Percentiles rank a stretch among this genome's conserved stretches.
Evolutionary conservation across 2,113 vertebrate genomes (phyloP).

Genomic region (Datnioides undecimradiatus): DNA sequence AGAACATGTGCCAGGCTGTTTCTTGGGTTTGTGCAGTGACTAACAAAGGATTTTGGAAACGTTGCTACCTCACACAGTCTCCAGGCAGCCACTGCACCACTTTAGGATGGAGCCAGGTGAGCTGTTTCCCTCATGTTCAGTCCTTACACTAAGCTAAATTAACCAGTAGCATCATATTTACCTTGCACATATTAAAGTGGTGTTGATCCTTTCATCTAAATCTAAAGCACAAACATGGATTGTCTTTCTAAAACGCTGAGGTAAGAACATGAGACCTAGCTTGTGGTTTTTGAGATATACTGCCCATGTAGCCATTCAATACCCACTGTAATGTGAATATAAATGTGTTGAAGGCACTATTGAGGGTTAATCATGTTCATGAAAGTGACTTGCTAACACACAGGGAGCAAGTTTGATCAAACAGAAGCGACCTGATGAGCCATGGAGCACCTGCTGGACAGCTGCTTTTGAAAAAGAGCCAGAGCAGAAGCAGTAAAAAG

Average conservation of each 20-base stretch:
- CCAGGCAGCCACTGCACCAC: not conserved
- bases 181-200: not conserved
- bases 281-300: not conserved
- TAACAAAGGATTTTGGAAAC: too few relatives aligned
- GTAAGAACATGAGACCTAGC: not conserved
- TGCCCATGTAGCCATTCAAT: not conserved
- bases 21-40: too few relatives aligned
- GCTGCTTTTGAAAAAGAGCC: slow-evolving; percentile 47
- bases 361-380: not conserved
- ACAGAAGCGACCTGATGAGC: slow-evolving; percentile 38
- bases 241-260: not conserved
- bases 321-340: not conserved
- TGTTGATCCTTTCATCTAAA: not conserved
- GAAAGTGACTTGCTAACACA: not conserved
- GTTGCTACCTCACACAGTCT: not conserved
- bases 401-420: slow-evolving; percentile 34
- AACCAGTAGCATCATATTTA: not conserved
- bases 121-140: not conserved
- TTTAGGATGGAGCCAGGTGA: not conserved
- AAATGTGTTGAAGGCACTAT: not conserved
- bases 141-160: not conserved
- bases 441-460: slow-evolving; percentile 53
- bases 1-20: too few relatives aligned
- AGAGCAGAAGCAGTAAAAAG: slow-evolving; percentile 60
- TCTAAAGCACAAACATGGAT: not conserved